Evolutionary conservation across 2,888 invertebrate genomes (phyloP).

Genomic region (Apotomis capreana): DNA sequence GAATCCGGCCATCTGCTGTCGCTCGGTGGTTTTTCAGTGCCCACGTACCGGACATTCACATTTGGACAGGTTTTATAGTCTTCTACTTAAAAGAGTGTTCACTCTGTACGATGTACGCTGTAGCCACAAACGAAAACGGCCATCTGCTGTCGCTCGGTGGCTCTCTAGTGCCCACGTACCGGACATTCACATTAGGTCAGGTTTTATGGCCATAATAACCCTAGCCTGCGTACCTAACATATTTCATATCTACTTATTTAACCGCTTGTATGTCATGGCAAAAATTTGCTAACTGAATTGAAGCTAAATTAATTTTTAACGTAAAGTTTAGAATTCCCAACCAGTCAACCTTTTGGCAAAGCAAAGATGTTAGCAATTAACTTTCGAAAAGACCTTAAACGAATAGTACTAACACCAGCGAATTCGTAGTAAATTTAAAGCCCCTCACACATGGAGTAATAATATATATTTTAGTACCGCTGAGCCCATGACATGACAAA

Average conservation of each 20-base stretch:
- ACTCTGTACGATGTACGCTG: slow-evolving; percentile 7
- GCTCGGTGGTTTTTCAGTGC: background rate
- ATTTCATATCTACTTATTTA: slow-evolving; percentile 1
- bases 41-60: slow-evolving; percentile 18
- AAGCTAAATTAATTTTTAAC: too few species aligned
- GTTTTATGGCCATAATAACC: slow-evolving; percentile 19
- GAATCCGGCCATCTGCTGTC: slow-evolving; percentile 1
- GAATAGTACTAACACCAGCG: too few species aligned
- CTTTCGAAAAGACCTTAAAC: too few species aligned
- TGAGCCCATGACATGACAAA: too few species aligned
- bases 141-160: slow-evolving; percentile 2
- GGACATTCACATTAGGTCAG: slow-evolving; percentile 21
- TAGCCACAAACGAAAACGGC: background rate
- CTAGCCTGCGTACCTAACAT: slow-evolving; percentile 11
- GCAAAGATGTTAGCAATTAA: too few species aligned
- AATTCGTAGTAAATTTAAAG: too few species aligned
- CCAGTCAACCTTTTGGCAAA: too few species aligned
- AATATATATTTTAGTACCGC: too few species aligned
- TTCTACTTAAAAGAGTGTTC: background rate
- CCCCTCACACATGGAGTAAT: too few species aligned
- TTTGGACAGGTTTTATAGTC: background rate
- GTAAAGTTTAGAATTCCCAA: too few species aligned
- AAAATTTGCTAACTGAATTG: too few species aligned
- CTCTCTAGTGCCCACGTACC: slow-evolving; percentile 13
- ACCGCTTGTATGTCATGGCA: background rate